Percentiles rank a stretch among this genome's conserved stretches.
These are phyloP conservation scores for Hyalella azteca DNA, from an alignment of 2,888 invertebrate species.

Conservation along the genomic window DNA sequence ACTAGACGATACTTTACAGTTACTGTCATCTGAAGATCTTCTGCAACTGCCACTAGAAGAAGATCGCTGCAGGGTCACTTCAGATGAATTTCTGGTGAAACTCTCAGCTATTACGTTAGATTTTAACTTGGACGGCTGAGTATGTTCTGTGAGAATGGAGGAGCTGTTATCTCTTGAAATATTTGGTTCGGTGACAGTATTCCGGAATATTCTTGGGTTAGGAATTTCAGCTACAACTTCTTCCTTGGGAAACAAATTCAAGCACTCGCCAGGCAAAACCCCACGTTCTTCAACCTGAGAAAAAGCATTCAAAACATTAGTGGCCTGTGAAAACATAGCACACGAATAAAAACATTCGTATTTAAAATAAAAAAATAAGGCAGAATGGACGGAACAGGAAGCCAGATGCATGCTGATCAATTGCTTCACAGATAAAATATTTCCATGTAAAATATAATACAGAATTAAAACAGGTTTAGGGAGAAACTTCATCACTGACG, in stretches of 20 bases:
- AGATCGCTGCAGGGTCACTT: background rate
- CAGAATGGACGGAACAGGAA: background rate
- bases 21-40: background rate
- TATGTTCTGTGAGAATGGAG: too few relatives aligned
- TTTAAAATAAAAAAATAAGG: too few relatives aligned
- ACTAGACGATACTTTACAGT: background rate
- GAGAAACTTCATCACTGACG: too few relatives aligned
- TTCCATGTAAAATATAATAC: too few relatives aligned
- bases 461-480: too few relatives aligned
- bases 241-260: background rate
- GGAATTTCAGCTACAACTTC: background rate
- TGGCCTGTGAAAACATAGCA: background rate
- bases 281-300: constrained; percentile 39
- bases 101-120: background rate
- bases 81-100: background rate
- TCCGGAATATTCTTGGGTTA: too few relatives aligned
- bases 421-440: too few relatives aligned
- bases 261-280: background rate
- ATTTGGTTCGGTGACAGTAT: too few relatives aligned
- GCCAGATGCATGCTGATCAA: too few relatives aligned
- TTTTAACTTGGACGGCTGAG: background rate
- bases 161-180: too few relatives aligned
- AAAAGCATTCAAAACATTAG: background rate
- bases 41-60: background rate
- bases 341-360: background rate